phyloP scores from a whole-genome alignment of 2,888 invertebrate species.

The Watsonalla cultraria region DNA sequence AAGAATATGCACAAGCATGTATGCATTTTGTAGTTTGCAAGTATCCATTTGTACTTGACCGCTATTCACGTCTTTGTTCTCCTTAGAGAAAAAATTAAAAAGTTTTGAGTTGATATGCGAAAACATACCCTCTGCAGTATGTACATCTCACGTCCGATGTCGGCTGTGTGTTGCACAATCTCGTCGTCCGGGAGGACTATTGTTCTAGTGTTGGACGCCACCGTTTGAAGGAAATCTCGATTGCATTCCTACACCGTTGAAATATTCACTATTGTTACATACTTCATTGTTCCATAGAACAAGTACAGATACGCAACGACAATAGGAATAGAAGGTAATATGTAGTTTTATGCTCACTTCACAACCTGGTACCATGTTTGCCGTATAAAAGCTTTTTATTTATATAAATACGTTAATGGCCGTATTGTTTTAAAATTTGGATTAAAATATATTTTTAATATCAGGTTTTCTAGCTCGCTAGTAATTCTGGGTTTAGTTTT shows the following conservation, averaged over 20 bases:
- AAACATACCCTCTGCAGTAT: constrained; percentile 56
- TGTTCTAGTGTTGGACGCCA: constrained; percentile 57
- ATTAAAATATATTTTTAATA: too few relatives aligned
- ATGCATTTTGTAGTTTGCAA: too few relatives aligned
- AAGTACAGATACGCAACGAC: neutral
- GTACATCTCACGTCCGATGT: constrained; percentile 72
- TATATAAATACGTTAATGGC: too few relatives aligned
- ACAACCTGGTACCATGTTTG: neutral
- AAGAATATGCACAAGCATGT: too few relatives aligned
- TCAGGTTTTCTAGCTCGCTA: too few relatives aligned
- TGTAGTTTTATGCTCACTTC: neutral
- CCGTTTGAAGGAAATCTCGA: constrained; percentile 65
- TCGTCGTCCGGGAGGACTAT: constrained; percentile 68
- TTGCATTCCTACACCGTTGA: constrained; percentile 46
- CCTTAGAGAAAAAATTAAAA: neutral
- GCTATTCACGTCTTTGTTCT: too few relatives aligned
- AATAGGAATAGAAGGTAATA: neutral
- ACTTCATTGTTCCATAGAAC: neutral
- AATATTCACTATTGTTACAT: constrained; percentile 3
- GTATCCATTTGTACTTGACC: too few relatives aligned
- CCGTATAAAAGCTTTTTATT: too few relatives aligned
- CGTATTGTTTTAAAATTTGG: too few relatives aligned
- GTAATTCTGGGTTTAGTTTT: too few relatives aligned
- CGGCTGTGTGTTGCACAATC: constrained; percentile 66
- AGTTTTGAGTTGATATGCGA: constrained; percentile 4